Percentiles rank a stretch among this genome's conserved stretches.
phyloP scores from a whole-genome alignment of 2,888 invertebrate genomes.

The Blastobasis adustella region DNA sequence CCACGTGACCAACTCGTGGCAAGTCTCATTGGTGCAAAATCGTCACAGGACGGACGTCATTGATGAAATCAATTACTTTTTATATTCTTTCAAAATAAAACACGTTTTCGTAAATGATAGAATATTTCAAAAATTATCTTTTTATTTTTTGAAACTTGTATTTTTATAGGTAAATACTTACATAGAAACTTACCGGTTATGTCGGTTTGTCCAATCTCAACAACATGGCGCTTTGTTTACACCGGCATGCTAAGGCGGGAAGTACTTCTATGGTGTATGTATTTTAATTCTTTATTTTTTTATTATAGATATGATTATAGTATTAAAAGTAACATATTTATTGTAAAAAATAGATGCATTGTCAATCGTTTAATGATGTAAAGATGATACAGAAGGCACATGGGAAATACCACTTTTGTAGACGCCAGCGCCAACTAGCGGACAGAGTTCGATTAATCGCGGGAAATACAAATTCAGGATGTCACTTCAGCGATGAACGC shows the following conservation, averaged over 20 bases:
- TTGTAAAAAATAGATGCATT: constrained; percentile 36
- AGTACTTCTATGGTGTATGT: constrained; percentile 41
- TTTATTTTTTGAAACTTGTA: not conserved
- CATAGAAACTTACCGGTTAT: constrained; percentile 34
- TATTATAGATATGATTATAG: constrained; percentile 33
- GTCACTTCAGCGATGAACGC: too few relatives aligned
- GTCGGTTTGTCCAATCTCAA: constrained; percentile 44
- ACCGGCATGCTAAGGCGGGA: constrained; percentile 74
- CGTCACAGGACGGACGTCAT: constrained; percentile 39
- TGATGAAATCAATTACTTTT: too few relatives aligned
- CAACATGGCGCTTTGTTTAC: constrained; percentile 76
- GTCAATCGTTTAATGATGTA: constrained; percentile 21
- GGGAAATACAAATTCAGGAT: constrained; percentile 24
- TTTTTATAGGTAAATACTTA: constrained; percentile 21
- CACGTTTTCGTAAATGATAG: not conserved
- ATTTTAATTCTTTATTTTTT: constrained; percentile 17
- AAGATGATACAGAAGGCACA: constrained; percentile 41
- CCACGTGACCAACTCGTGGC: constrained; percentile 67
- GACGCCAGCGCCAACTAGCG: constrained; percentile 44
- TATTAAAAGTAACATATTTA: constrained; percentile 39
- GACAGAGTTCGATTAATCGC: constrained; percentile 22
- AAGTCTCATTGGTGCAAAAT: constrained; percentile 53
- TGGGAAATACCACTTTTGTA: constrained; percentile 53
- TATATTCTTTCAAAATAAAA: too few relatives aligned
- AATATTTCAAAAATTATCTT: constrained; percentile 2